A percentile compares a stretch with the other conserved stretches of the same genome.
phyloP scores from a whole-genome alignment of 2,888 invertebrate genomes.

The Vanessa cardui region DNA sequence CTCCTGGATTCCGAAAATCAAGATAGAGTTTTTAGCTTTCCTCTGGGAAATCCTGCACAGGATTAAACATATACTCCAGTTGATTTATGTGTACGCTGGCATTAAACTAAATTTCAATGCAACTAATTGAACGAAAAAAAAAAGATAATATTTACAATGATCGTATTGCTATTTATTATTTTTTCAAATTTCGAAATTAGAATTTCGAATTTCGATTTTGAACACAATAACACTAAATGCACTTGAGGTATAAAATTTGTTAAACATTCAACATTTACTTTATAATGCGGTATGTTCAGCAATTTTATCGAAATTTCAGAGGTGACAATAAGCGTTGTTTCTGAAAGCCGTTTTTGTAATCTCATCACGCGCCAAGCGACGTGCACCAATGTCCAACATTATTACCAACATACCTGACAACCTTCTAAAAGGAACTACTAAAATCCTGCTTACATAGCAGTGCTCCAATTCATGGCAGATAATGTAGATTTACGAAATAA shows the following conservation, averaged over 20 bases:
- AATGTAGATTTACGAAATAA: background rate
- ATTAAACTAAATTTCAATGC: too few species aligned
- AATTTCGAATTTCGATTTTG: background rate
- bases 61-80: too few species aligned
- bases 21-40: too few species aligned
- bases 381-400: conserved; percentile 52
- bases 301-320: conserved; percentile 17
- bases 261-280: background rate
- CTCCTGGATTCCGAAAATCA: too few species aligned
- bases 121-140: too few species aligned
- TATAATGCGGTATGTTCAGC: conserved; percentile 12
- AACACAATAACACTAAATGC: background rate
- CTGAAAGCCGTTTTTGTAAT: conserved; percentile 19
- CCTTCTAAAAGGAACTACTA: conserved; percentile 6
- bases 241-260: background rate
- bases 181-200: too few species aligned
- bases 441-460: background rate
- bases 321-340: conserved; percentile 27
- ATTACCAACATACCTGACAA: conserved; percentile 45
- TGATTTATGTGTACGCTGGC: too few species aligned
- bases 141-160: too few species aligned
- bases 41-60: too few species aligned
- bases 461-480: background rate
- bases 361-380: conserved; percentile 50
- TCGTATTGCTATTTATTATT: too few species aligned